Percentiles rank a stretch among this genome's conserved stretches.
phyloP scores from a whole-genome alignment of 2,113 vertebrate species.

The Colinus virginianus region DNA sequence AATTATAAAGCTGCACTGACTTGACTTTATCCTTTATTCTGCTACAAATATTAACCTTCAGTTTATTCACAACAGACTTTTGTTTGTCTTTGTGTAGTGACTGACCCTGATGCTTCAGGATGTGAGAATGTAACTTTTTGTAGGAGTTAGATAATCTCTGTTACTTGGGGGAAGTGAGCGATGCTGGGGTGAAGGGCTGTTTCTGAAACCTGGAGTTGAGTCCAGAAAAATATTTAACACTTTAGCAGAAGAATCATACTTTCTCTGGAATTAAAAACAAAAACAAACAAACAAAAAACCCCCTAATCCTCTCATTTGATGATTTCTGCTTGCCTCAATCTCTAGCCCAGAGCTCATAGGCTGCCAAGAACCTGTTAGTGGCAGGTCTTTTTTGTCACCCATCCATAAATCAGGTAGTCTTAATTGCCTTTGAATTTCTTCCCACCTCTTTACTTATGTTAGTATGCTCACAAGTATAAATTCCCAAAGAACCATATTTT shows the following conservation, averaged over 20 bases:
- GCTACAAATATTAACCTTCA: neutral
- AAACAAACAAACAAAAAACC: neutral
- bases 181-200: neutral
- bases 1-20: neutral
- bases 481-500: neutral
- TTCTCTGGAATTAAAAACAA: neutral
- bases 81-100: neutral
- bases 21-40: slow-evolving; percentile 7
- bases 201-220: neutral
- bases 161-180: accelerated
- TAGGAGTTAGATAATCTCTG: accelerated
- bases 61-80: neutral
- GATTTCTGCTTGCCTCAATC: neutral
- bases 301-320: neutral
- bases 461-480: neutral
- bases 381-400: neutral
- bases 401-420: neutral
- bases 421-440: neutral
- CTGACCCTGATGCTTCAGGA: neutral
- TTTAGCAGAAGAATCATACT: neutral
- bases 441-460: neutral
- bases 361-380: neutral
- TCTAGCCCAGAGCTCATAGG: neutral
- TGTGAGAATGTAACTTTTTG: neutral
- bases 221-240: neutral